phyloP scores from a whole-genome alignment of 2,113 vertebrate species.

The Hydrolagus affinis region DNA sequence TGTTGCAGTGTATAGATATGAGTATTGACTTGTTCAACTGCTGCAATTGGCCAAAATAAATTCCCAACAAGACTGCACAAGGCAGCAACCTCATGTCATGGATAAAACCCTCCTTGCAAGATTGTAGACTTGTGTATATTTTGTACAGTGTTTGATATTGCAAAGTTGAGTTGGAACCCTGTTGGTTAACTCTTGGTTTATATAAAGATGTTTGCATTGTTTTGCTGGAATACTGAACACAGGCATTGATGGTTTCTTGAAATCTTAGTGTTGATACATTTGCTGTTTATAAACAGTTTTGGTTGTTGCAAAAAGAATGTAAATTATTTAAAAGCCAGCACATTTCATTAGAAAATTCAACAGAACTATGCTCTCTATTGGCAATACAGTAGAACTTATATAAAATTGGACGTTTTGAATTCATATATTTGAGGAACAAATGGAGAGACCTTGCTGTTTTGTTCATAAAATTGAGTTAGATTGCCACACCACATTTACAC shows the following conservation, averaged over 20 bases:
- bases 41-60: constrained; percentile 26
- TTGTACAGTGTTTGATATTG: constrained; percentile 33
- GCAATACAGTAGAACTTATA: constrained; percentile 15
- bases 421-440: constrained; percentile 22
- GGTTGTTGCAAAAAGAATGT: constrained; percentile 13
- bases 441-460: constrained; percentile 26
- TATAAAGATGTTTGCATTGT: constrained; percentile 30
- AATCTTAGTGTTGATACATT: constrained; percentile 31
- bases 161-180: constrained; percentile 30
- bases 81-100: constrained; percentile 12
- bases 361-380: constrained; percentile 24
- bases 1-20: constrained; percentile 16
- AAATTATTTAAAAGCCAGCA: constrained; percentile 29
- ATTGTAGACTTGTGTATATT: constrained; percentile 31
- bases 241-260: constrained; percentile 26
- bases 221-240: constrained; percentile 27
- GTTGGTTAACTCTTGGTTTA: constrained; percentile 32
- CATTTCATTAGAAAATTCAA: constrained; percentile 27
- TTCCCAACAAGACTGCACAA: neutral
- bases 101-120: constrained; percentile 22
- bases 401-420: constrained; percentile 25
- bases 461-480: constrained; percentile 25
- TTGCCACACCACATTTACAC: constrained; percentile 22
- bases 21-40: constrained; percentile 26
- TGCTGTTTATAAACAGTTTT: constrained; percentile 32